Base-by-base conservation (phyloP, 2,797 vertebrate genomes). In the Cetoscarus ocellatus region DNA sequence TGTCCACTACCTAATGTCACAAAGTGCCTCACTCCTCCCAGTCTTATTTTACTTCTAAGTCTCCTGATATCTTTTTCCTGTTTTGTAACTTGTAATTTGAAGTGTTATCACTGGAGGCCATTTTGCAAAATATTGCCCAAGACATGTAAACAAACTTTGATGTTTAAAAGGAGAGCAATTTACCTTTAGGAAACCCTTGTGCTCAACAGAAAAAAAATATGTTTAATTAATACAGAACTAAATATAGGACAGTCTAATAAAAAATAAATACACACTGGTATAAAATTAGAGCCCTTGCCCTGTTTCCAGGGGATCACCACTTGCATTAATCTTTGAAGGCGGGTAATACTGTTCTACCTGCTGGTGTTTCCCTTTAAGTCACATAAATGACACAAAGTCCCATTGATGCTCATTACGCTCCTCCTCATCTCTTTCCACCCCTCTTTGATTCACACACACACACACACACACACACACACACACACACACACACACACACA, bases 301-400 rank as follows among this genome's bases (percentile, higher is more conserved):
- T n/a, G 7, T 7, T 63, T 51, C 13, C 1, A 27, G 51, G 36
- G 7, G 56, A 59, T 34, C 48, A 27, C 43, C 55, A 27, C 45
- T 36, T 62, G 55, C 61, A 63, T 68, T 79, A 53, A 78, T 52
- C 13, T 64, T 15, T 56, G 15, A 77, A 61, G 53, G 18, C 47
- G 6, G 13, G 36, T 49, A 44, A 67, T 63, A 12, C 19, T 75
- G 55, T 48, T 49, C 52, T 61, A 61, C 67, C 54, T 74, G 61
- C 73, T 77, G 51, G 47, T 79, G 68, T 66, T 80, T 82, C 50
- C 62, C 63, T 75, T 80, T 40, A 64, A 74, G 50, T 60, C 60
- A 78, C 58, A 58, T 49, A 74, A 60, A 74, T 50, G 13, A 71
- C 69, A 77, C 50, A 59, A 55, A 78, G 61, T 76, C 59, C 67